Evolutionary conservation across 1,140 invertebrate genomes (phyloP).

Genomic region (Armadillidium nasatum): DNA sequence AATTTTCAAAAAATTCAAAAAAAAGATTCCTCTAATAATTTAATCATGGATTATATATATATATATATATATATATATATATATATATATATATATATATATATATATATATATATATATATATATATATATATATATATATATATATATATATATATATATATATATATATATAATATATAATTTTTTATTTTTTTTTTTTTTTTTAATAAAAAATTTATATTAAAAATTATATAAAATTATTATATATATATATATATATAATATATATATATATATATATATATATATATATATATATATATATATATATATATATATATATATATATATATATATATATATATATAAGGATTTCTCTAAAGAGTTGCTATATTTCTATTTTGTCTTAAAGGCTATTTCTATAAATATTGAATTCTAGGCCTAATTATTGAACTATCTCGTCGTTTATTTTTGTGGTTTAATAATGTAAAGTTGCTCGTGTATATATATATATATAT

Average conservation of each 20-base stretch:
- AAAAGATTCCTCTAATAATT: background rate
- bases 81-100: constrained; percentile 4
- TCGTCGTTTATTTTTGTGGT: too few species aligned
- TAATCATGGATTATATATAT: background rate
- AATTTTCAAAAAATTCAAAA: background rate
- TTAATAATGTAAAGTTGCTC: background rate
- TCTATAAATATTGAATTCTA: background rate
- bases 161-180: background rate
- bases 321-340: background rate
- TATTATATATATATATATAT: background rate
- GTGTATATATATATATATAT: background rate
- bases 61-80: background rate
- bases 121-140: constrained; percentile 14
- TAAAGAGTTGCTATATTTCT: background rate
- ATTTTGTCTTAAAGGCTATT: background rate
- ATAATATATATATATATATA: background rate
- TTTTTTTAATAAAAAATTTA: too few species aligned
- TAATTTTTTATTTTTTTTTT: background rate
- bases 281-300: constrained; percentile 11
- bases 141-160: constrained; percentile 10
- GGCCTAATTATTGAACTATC: background rate
- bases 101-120: constrained; percentile 14
- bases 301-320: constrained; percentile 10
- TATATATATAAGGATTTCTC: too few species aligned
- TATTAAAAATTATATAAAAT: background rate